Evolutionary conservation across 2,888 invertebrate genomes (phyloP).

Genomic region (Heteromurus nitidus): DNA sequence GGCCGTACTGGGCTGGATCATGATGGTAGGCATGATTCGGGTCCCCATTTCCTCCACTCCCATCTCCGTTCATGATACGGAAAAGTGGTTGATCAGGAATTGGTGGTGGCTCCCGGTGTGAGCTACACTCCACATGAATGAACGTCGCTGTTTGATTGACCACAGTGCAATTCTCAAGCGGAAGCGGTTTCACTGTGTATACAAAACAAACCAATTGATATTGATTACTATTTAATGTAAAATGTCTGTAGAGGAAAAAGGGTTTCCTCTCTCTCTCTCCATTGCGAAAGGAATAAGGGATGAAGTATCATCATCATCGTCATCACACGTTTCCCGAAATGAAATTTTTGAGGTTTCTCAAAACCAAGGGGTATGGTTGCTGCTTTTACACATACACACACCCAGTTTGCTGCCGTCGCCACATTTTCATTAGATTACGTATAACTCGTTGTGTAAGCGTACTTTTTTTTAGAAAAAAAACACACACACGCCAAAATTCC

Average conservation of each 20-base stretch:
- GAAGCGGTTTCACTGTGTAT: conserved; percentile 87
- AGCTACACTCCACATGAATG: conserved; percentile 86
- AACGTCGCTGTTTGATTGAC: conserved; percentile 91
- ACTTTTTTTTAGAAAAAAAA: no score
- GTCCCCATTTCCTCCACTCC: conserved; percentile 38
- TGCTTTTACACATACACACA: background rate
- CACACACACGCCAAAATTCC: conserved; percentile 21
- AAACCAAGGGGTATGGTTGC: conserved; percentile 8
- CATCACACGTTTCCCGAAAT: conserved; percentile 38
- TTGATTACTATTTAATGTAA: conserved; percentile 44
- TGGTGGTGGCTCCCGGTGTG: conserved; percentile 72
- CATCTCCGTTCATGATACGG: conserved; percentile 73
- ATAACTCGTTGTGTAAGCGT: no score
- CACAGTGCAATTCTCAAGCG: conserved; percentile 91
- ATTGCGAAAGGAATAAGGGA: background rate
- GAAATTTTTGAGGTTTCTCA: conserved; percentile 52
- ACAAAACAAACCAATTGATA: conserved; percentile 38
- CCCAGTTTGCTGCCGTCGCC: conserved; percentile 14
- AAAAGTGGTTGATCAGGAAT: conserved; percentile 73
- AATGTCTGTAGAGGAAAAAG: background rate
- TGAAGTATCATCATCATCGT: background rate
- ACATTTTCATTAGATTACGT: conserved; percentile 51
- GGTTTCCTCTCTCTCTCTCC: no score
- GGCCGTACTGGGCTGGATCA: conserved; percentile 72
- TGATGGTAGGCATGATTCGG: conserved; percentile 67